Evolutionary conservation across 2,113 vertebrate genomes (phyloP), one percentile per base, ranked within the genome.

Genomic region (Australoheros scitulus): DNA sequence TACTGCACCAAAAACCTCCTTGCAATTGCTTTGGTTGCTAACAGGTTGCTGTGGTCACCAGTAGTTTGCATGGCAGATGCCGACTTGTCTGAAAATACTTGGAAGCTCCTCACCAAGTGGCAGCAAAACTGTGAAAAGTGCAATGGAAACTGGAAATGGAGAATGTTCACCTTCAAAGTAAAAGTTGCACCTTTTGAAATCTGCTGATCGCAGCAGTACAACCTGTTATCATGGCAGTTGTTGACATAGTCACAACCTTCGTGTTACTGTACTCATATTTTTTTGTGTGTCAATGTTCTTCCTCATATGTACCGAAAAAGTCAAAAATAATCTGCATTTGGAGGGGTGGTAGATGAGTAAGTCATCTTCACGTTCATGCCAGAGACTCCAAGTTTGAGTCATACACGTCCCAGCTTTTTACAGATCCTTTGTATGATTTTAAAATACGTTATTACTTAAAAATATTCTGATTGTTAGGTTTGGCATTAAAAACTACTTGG

Each of bases 301-400:
- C 26, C 22, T 68, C 41, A 18, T 9, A 2, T 68, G 22, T 2
- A 18, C 15, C 15, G 6, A 70, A 20, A 50, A 70, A 11, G 26
- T 11, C 41, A 34, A 50, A 15, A 70, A 26, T 68, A 29, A 26
- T 50, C 64, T 29, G 41, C 41, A 70, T 70, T 50, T 70, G 41
- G 4, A 70, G 26, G 22, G 64, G 17, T 10, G 6, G 2, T 50
- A 15, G 26, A 50, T 41, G 15, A 29, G 5, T 47, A 11, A 26
- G 8, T 47, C 17, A 20, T 68, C 38, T 26, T 47, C 22, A 0
- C 22, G 18, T 68, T 68, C 5, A 68, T 0, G 14, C 5, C 14
- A 47, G 41, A 7, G 64, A 50, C 64, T 26, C 64, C 9, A 50
- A 50, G 15, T 70, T 70, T 29, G 41, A 70, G 22, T 70, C 41